These are phyloP conservation scores for Drosophila baimaii DNA, from an alignment of 1,140 invertebrate genomes.

Conservation along the genomic window DNA sequence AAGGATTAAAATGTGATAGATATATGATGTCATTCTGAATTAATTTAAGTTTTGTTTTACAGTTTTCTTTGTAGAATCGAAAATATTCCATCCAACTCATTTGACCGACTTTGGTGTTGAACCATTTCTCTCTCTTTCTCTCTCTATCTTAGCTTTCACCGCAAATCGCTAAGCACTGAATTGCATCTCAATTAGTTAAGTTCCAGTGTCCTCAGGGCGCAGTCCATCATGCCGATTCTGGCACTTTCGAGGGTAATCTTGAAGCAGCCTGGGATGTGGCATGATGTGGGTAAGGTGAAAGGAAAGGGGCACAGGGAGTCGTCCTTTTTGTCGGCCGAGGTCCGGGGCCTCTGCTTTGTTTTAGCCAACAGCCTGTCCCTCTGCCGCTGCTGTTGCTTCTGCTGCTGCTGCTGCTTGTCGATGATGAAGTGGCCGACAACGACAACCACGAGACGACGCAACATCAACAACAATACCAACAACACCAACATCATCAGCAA, in stretches of 20 bases:
- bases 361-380: slow-evolving; percentile 64
- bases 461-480: slow-evolving; percentile 23
- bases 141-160: background rate
- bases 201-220: background rate
- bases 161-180: background rate
- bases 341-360: slow-evolving; percentile 65
- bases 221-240: slow-evolving; percentile 16
- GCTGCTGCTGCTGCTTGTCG: slow-evolving; percentile 62
- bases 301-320: slow-evolving; percentile 41
- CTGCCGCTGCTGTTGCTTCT: slow-evolving; percentile 12
- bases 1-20: no score
- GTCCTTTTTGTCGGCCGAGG: slow-evolving; percentile 57
- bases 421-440: slow-evolving; percentile 75
- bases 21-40: no score
- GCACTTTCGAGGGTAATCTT: slow-evolving; percentile 35
- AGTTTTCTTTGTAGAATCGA: no score
- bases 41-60: no score
- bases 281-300: slow-evolving; percentile 9
- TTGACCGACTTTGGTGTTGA: background rate
- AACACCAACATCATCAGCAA: slow-evolving; percentile 17
- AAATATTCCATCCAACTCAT: no score
- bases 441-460: slow-evolving; percentile 51
- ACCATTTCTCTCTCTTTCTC: no score
- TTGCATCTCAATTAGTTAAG: slow-evolving; percentile 7
- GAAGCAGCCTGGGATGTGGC: slow-evolving; percentile 14